A percentile compares a stretch with the other conserved stretches of the same genome.
Conservation (phyloP, 2,888 invertebrate species). For the Apoda limacodes region DNA sequence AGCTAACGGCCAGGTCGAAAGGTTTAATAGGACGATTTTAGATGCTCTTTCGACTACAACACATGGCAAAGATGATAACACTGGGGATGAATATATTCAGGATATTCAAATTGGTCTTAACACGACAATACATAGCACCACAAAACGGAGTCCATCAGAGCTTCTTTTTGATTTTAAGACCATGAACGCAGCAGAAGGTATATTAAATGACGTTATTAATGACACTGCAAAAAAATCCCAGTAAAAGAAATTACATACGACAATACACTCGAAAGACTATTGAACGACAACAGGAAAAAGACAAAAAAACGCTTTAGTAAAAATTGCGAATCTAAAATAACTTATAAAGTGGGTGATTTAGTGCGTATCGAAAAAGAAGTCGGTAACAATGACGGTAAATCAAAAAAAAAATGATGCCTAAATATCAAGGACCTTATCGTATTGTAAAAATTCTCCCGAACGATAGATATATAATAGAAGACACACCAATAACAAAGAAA, state of each 20-base stretch:
- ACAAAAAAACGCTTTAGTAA: conserved; percentile 11
- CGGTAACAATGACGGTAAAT: conserved; percentile 16
- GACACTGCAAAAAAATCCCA: conserved; percentile 4
- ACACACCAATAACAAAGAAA: no score
- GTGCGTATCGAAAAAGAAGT: conserved; percentile 16
- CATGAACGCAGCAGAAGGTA: conserved; percentile 2
- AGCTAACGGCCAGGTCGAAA: conserved; percentile 21
- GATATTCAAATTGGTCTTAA: conserved; percentile 15
- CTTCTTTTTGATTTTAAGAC: conserved; percentile 14
- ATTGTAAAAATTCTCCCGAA: conserved; percentile 12
- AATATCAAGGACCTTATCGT: conserved; percentile 14
- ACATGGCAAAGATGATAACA: conserved; percentile 8
- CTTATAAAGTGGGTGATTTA: conserved; percentile 15
- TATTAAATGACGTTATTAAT: conserved; percentile 5
- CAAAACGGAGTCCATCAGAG: conserved; percentile 12
- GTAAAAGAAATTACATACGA: conserved; percentile 6
- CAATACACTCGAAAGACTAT: conserved; percentile 7
- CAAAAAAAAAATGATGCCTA: conserved; percentile 17
- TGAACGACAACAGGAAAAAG: conserved; percentile 12
- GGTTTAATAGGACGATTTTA: conserved; percentile 18
- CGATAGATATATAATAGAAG: conserved; percentile 11
- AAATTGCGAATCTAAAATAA: conserved; percentile 6
- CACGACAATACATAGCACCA: conserved; percentile 11
- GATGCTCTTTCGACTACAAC: conserved; percentile 9
- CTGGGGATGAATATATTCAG: conserved; percentile 8